Evolutionary conservation across 1,140 invertebrate species (phyloP).

Genomic region (Hetaerina americana): DNA sequence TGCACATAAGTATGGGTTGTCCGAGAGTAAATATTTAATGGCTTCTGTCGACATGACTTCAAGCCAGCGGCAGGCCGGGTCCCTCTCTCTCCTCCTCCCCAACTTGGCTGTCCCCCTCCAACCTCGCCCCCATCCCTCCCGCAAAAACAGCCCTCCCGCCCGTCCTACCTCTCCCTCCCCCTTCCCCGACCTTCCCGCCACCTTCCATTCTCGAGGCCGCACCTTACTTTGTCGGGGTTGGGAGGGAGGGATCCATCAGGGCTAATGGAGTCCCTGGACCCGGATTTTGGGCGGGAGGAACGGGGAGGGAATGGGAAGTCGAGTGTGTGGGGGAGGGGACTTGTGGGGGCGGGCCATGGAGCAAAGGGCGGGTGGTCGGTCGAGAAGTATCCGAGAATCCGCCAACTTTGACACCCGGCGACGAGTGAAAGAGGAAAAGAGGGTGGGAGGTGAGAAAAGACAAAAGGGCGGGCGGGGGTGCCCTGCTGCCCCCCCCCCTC

Average conservation of each 20-base stretch:
- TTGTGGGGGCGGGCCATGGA: no score
- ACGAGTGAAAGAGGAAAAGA: no score
- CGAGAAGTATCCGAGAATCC: neutral
- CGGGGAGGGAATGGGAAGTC: neutral
- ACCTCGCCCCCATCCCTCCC: neutral
- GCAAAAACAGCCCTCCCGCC: no score
- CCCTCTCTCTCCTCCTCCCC: no score
- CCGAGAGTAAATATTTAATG: neutral
- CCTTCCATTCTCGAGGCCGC: neutral
- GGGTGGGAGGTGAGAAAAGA: no score
- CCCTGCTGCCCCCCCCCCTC: no score
- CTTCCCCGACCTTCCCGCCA: neutral
- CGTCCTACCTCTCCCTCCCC: no score
- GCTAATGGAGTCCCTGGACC: neutral
- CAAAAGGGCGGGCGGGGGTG: no score
- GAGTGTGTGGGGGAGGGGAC: no score
- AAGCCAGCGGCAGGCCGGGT: no score
- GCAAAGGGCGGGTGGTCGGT: no score
- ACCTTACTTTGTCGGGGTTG: neutral
- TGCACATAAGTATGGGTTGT: neutral
- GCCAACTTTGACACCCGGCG: neutral
- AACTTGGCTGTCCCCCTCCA: neutral
- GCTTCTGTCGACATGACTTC: neutral
- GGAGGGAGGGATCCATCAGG: neutral
- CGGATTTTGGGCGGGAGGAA: neutral